Evolutionary conservation across 1,140 invertebrate genomes (phyloP), one percentile per base, ranked within the genome.

Genomic region (Monochamus saltuarius): DNA sequence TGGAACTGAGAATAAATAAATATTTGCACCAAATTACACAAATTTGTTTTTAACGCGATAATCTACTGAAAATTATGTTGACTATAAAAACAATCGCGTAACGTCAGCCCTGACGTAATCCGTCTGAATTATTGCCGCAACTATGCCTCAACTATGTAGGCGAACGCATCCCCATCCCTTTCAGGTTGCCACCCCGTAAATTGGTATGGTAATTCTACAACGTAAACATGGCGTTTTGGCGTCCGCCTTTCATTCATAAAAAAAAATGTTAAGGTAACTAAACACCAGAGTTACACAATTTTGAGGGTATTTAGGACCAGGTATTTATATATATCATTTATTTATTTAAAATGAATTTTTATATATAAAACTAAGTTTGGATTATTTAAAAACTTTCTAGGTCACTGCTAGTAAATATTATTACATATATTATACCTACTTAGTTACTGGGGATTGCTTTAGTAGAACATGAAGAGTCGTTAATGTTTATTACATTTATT

Each of bases 161-260:
- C 6, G 22, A 29, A 29, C 22, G 22, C 22, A 29, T 29, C 22
- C 22, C 22, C 22, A 29, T 29, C 2, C 2, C 6, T 29, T 2
- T 6, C 22, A 29, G 2, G 22, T 29, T 29, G 22, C 22, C 22
- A 29, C 22, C 22, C 22, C 6, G 22, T 29, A 29, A 29, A 6
- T 29, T 29, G 22, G 2, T 3, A 29, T 29, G 2, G 22, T 2
- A 3, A 29, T 3, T 29, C 22, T 29, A 29, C 22, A 29, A 29
- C 51, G 35, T 53, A 64, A 68, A 68, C 64, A 68, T 68, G 67
- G 67, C 67, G 54, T 36, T 64, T 57, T 60, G 65, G 62, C 66
- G 56, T 65, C 59, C 62, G 61, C 61, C 54, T 66, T 54, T 53
- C 54, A 37, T 19, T 47, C 43, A 38, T 17, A 53, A 22, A 40